Conservation (phyloP, 2,113 vertebrate species). For the Platichthys flesus region DNA sequence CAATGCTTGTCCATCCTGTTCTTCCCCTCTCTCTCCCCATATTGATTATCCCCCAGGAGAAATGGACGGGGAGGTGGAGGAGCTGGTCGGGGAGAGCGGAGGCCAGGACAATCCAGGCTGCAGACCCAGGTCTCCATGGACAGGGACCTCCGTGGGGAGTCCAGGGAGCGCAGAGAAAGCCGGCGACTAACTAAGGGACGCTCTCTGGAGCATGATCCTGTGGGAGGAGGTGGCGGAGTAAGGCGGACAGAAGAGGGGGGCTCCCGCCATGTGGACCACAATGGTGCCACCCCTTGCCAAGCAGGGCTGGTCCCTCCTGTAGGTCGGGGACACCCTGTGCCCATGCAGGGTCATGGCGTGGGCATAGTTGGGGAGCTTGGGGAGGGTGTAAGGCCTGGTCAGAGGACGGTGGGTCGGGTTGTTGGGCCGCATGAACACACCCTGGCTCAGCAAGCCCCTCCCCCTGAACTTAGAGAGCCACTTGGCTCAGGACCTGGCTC, state of each 20-base stretch:
- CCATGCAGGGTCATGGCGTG: slow-evolving; percentile 49
- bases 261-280: slow-evolving; percentile 70
- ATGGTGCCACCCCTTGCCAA: slow-evolving; percentile 57
- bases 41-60: slow-evolving; percentile 81
- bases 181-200: slow-evolving; percentile 90
- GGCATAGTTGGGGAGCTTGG: slow-evolving; percentile 31
- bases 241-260: slow-evolving; percentile 86
- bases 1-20: not conserved
- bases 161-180: slow-evolving; percentile 88
- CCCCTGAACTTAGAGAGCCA: slow-evolving; percentile 87
- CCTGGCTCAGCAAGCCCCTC: slow-evolving; percentile 83
- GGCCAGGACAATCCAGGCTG: slow-evolving; percentile 77
- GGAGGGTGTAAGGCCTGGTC: slow-evolving; percentile 50
- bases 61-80: slow-evolving; percentile 85
- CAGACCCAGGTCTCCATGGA: slow-evolving; percentile 86
- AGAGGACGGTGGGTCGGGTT: slow-evolving; percentile 84
- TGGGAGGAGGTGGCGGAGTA: slow-evolving; percentile 78
- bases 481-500: slow-evolving; percentile 86
- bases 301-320: slow-evolving; percentile 56
- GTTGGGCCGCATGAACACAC: slow-evolving; percentile 81
- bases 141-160: slow-evolving; percentile 83
- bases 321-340: slow-evolving; percentile 59
- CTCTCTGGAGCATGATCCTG: slow-evolving; percentile 89
- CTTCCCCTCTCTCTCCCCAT: not conserved
- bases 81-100: slow-evolving; percentile 83